phyloP scores from a whole-genome alignment of 1,140 invertebrate genomes.

The Bombus consobrinus region DNA sequence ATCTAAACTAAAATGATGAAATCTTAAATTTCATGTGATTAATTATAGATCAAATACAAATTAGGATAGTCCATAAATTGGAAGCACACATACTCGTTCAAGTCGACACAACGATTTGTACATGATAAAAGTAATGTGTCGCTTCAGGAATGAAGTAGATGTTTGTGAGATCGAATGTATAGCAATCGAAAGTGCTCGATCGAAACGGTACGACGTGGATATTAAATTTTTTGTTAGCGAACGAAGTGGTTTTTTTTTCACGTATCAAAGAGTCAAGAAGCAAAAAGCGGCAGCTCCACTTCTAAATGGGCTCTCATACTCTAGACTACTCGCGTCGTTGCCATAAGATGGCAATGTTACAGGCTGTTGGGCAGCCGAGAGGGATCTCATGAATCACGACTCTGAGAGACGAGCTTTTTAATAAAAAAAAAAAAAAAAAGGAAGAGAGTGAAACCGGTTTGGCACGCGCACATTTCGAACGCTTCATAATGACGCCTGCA shows the following conservation, averaged over 20 bases:
- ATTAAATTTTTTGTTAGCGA: slow-evolving; percentile 10
- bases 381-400: slow-evolving; percentile 76
- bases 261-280: slow-evolving; percentile 28
- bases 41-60: background rate
- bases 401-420: slow-evolving; percentile 48
- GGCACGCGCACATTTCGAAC: slow-evolving; percentile 67
- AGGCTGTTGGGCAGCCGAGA: slow-evolving; percentile 75
- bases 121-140: slow-evolving; percentile 7
- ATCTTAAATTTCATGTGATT: too few relatives aligned
- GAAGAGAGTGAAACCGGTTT: slow-evolving; percentile 71
- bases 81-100: background rate
- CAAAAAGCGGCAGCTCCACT: slow-evolving; percentile 52
- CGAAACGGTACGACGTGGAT: background rate
- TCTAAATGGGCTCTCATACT: slow-evolving; percentile 63
- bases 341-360: slow-evolving; percentile 79
- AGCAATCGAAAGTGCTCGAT: background rate
- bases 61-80: background rate
- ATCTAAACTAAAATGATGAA: too few relatives aligned
- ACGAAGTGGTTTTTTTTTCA: slow-evolving; percentile 11
- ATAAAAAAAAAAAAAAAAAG: slow-evolving; percentile 34
- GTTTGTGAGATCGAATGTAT: background rate
- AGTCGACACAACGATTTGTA: background rate
- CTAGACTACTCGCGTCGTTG: slow-evolving; percentile 57
- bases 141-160: background rate
- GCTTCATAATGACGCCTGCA: slow-evolving; percentile 51